A percentile compares a stretch with the other conserved stretches of the same genome.
Evolutionary conservation across 2,888 invertebrate species (phyloP).

Genomic region (Notocelia uddmanniana): DNA sequence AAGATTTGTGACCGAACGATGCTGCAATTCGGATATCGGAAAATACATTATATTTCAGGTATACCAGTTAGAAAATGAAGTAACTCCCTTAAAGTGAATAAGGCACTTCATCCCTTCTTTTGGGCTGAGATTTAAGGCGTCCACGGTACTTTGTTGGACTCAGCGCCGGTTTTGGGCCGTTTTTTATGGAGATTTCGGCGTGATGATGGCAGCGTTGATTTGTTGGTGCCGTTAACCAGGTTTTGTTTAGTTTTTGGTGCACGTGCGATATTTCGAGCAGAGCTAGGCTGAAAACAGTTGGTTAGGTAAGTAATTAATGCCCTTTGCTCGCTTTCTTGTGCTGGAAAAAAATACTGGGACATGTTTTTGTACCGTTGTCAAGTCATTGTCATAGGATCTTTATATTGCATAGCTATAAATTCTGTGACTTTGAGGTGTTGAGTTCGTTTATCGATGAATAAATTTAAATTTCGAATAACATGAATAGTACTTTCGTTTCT

Average conservation of each 20-base stretch:
- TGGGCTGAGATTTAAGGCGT: constrained; percentile 55
- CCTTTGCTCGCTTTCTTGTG: background rate
- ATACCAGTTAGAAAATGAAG: background rate
- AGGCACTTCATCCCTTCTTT: constrained; percentile 1
- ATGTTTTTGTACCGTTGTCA: no score
- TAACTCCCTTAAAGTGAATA: background rate
- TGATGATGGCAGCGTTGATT: constrained; percentile 61
- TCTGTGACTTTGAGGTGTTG: no score
- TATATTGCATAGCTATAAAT: no score
- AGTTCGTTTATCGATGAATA: background rate
- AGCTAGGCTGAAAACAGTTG: background rate
- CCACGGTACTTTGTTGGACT: constrained; percentile 72
- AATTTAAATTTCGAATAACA: background rate
- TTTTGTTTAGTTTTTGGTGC: constrained; percentile 37
- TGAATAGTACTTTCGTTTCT: background rate
- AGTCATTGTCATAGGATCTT: no score
- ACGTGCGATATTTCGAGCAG: background rate
- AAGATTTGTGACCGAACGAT: constrained; percentile 78
- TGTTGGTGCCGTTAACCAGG: constrained; percentile 50
- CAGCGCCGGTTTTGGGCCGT: constrained; percentile 65
- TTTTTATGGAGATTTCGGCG: constrained; percentile 57
- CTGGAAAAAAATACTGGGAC: background rate
- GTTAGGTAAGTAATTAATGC: background rate
- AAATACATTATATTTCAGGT: constrained; percentile 76
- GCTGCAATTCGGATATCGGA: constrained; percentile 82